Base-by-base conservation (phyloP, 2,888 invertebrate species). In the Lymantria dispar region DNA sequence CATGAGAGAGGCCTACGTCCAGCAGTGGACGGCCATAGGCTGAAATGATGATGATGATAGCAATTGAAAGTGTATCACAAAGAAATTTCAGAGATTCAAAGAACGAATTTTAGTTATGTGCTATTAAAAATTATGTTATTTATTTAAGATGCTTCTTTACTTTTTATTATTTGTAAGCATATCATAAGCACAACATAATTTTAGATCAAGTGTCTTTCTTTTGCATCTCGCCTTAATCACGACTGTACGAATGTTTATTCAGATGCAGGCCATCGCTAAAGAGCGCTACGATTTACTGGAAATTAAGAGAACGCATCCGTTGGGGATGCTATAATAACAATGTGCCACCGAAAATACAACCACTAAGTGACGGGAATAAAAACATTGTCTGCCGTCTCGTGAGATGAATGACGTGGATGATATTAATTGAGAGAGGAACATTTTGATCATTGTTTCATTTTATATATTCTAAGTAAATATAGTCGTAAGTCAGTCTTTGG, bases 241-340 rank as follows among this genome's bases (percentile, higher is more conserved):
- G 63, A 55, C 55, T 64, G 70, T 59, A 64, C 65, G 51, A 74
- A 74, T 91, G 89, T 91, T 91, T 89, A 85, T 89, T 90, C 90
- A 91, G 90, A 83, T 91, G 90, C 81, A 76, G 80, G 62, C 80
- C 83, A 81, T 88, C 87, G 73, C 76, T 71, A 72, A 76, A 76
- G 81, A 83, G 85, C 74, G 79, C 78, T 80, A 82, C 88, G 86
- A 90, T 89, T 85, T 86, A 86, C 85, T 89, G 83, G 86, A 90
- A 90, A 91, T 89, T 87, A 90, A 89, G 89, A 87, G 88, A 82
- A 82, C 77, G 56, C 66, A 78, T 67, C 77, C 77, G 78, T 56
- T 56, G 76, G 82, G 85, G 88, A 86, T 85, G 78, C 78, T 88
- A 87, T 71, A 88, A 90, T 83, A 91, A 91, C 87, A 91, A 74